phyloP scores from a whole-genome alignment of 1,140 invertebrate genomes.

The Heliconius hermathena region DNA sequence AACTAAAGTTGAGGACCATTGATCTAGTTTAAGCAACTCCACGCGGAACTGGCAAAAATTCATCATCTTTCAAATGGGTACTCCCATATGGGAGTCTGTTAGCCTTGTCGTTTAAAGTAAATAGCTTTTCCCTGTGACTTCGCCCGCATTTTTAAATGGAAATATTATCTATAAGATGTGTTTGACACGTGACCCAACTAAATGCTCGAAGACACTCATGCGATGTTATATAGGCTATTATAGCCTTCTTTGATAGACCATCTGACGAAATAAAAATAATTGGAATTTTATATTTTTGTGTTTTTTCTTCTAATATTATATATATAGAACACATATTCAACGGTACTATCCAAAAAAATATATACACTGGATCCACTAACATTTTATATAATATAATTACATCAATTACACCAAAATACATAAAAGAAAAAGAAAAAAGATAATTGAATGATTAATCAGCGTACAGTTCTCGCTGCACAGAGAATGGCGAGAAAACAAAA shows the following conservation, averaged over 20 bases:
- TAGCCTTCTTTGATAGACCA: no score
- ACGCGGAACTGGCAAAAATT: not conserved
- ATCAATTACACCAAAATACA: not conserved
- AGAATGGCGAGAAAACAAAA: not conserved
- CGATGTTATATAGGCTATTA: no score
- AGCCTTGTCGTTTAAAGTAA: not conserved
- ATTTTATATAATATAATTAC: not conserved
- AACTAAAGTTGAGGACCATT: conserved; percentile 8
- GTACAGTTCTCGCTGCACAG: not conserved
- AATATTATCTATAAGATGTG: no score
- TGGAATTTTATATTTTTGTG: no score
- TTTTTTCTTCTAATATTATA: not conserved
- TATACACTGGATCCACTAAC: not conserved
- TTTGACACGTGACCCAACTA: no score
- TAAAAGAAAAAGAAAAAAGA: conserved; percentile 12
- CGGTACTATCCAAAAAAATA: not conserved
- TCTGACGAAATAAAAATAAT: no score
- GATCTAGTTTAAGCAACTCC: conserved; percentile 3
- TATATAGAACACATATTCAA: not conserved
- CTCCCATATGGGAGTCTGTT: not conserved
- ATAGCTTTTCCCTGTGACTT: no score
- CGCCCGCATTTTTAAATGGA: no score
- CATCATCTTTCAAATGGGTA: not conserved
- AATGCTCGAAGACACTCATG: no score
- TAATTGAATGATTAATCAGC: conserved; percentile 9